Evolutionary conservation across 2,797 vertebrate genomes (phyloP).

Genomic region (Lates japonicus): DNA sequence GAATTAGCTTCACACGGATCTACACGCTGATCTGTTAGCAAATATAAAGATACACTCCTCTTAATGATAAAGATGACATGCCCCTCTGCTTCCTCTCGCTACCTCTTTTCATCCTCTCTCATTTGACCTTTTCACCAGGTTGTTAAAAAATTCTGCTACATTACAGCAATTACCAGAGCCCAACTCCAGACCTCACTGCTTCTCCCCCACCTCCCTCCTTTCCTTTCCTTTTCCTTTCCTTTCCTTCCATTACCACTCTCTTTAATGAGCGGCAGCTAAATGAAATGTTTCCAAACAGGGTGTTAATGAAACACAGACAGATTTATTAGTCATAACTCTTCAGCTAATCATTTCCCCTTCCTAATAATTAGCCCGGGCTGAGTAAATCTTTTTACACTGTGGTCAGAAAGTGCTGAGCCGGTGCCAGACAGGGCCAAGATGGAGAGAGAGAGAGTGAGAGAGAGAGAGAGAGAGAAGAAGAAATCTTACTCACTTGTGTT

Average conservation of each 20-base stretch:
- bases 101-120: constrained; percentile 26
- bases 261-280: constrained; percentile 82
- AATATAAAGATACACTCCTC: constrained; percentile 70
- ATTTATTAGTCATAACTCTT: constrained; percentile 85
- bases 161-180: constrained; percentile 63
- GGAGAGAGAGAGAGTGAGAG: constrained; percentile 16
- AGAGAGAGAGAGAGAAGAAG: background rate
- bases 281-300: constrained; percentile 84
- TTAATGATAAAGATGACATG: constrained; percentile 67
- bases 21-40: constrained; percentile 59
- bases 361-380: constrained; percentile 84
- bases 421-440: constrained; percentile 58
- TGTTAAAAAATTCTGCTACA: constrained; percentile 62
- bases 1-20: constrained; percentile 70
- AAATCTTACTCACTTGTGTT: constrained; percentile 25
- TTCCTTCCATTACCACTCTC: constrained; percentile 74
- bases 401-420: constrained; percentile 74
- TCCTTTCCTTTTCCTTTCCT: constrained; percentile 1
- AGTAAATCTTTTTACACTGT: constrained; percentile 84
- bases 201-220: constrained; percentile 5
- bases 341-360: constrained; percentile 83
- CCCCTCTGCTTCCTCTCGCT: constrained; percentile 18
- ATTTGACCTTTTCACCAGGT: constrained; percentile 70
- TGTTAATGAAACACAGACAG: constrained; percentile 84
- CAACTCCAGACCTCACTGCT: constrained; percentile 1